These are phyloP conservation scores for Eumeta japonica DNA, from an alignment of 1,140 invertebrate species.

Conservation along the genomic window DNA sequence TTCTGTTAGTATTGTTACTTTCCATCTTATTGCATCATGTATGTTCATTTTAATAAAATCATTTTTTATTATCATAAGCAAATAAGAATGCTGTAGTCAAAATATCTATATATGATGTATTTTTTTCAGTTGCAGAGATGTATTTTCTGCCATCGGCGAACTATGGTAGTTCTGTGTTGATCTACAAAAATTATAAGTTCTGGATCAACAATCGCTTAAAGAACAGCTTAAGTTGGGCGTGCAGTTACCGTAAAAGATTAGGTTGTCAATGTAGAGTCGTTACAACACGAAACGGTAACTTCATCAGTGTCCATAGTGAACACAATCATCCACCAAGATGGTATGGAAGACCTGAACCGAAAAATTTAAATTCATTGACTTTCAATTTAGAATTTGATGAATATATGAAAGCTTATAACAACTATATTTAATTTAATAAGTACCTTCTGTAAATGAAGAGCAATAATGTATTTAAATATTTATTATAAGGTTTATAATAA, in stretches of 20 bases:
- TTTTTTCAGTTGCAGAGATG: slow-evolving; percentile 1
- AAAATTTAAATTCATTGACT: too few species aligned
- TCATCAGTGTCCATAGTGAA: background rate
- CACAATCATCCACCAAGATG: background rate
- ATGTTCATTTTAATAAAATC: too few species aligned
- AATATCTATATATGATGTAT: background rate
- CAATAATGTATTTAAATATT: too few species aligned
- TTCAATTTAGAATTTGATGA: background rate
- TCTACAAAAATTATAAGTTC: slow-evolving; percentile 2
- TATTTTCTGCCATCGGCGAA: slow-evolving; percentile 1
- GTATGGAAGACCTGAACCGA: background rate
- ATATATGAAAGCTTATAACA: slow-evolving; percentile 1
- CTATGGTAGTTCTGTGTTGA: background rate
- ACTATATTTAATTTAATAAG: background rate
- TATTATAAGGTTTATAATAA: background rate
- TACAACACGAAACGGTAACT: background rate
- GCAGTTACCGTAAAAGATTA: background rate
- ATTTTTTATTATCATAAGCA: too few species aligned
- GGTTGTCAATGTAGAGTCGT: background rate
- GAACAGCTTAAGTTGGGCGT: slow-evolving; percentile 1
- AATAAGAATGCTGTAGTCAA: too few species aligned
- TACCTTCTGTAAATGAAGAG: too few species aligned
- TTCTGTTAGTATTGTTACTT: too few species aligned
- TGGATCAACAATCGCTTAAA: slow-evolving; percentile 2
- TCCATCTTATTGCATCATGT: too few species aligned